A percentile compares a stretch with the other conserved stretches of the same genome.
These are phyloP conservation scores for Pantherophis vulpinus DNA, from an alignment of 2,797 vertebrate genomes.

Conservation along the genomic window DNA sequence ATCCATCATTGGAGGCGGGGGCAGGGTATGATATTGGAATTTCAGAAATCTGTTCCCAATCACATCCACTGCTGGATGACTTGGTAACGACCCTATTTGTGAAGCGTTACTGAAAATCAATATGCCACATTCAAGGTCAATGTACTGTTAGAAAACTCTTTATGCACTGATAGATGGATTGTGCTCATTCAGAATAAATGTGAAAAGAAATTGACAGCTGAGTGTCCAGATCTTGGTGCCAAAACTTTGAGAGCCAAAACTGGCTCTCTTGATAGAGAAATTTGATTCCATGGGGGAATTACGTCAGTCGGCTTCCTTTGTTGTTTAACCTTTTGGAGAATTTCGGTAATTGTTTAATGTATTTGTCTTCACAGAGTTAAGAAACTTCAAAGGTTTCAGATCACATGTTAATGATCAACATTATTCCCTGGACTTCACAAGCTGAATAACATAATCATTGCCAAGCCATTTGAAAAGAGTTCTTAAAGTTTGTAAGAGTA, in stretches of 20 bases:
- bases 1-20: conserved; percentile 95
- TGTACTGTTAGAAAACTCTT: conserved; percentile 99
- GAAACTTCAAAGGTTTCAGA: conserved; percentile 50
- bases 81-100: conserved; percentile 90
- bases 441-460: conserved; percentile 45
- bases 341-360: conserved; percentile 55
- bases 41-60: conserved; percentile 99
- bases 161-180: conserved; percentile 95
- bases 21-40: conserved; percentile 90
- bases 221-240: conserved; percentile 65
- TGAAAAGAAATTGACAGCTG: conserved; percentile 85
- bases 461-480: conserved; percentile 4
- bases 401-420: conserved; percentile 54
- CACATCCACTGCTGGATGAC: conserved; percentile 89
- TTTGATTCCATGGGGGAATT: conserved; percentile 48
- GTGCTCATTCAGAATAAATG: conserved; percentile 82
- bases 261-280: conserved; percentile 54
- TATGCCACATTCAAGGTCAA: conserved; percentile 98
- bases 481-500: conserved; percentile 48
- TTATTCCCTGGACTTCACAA: conserved; percentile 43
- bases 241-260: conserved; percentile 70
- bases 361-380: conserved; percentile 56
- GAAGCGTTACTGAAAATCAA: conserved; percentile 98
- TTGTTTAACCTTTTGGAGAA: conserved; percentile 48
- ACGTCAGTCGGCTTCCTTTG: conserved; percentile 57